These are phyloP conservation scores for Luidia sarsii DNA, from an alignment of 53 echinoderm and acorn worm genomes.

Conservation along the genomic window DNA sequence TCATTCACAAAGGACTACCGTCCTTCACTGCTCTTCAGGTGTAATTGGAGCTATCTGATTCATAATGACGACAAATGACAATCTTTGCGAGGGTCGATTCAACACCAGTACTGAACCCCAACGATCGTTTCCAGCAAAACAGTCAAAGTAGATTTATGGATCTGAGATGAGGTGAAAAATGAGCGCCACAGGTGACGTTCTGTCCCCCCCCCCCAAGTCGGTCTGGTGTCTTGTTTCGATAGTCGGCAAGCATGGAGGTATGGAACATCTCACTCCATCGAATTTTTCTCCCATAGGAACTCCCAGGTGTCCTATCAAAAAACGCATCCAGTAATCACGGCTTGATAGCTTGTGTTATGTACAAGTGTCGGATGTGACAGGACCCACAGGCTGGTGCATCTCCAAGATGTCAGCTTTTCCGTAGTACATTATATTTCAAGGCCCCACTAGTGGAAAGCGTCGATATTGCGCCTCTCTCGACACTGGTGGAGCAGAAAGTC, in stretches of 20 bases:
- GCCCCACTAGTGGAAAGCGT: no score
- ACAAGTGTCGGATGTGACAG: slow-evolving; percentile 24
- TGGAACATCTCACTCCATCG: not conserved
- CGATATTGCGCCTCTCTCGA: no score
- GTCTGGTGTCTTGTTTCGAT: slow-evolving; percentile 46
- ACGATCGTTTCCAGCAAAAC: no score
- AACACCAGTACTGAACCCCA: no score
- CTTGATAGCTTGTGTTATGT: slow-evolving; percentile 9
- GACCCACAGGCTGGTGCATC: not conserved
- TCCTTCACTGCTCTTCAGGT: no score
- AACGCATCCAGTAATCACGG: slow-evolving; percentile 1
- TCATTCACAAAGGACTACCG: no score
- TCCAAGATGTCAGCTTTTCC: no score
- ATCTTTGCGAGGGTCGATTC: no score
- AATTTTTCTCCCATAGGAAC: not conserved
- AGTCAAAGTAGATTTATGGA: slow-evolving; percentile 48
- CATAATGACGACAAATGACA: no score
- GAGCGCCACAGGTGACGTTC: slow-evolving; percentile 28
- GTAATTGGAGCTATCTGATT: no score
- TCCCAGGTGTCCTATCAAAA: slow-evolving; percentile 37
- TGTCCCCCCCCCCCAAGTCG: not conserved
- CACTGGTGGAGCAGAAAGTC: no score
- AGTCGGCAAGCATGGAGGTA: not conserved
- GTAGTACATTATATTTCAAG: no score
- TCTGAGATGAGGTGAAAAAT: slow-evolving; percentile 35